Conservation (phyloP, 2,113 vertebrate species). For the Dunckerocampus dactyliophorus region DNA sequence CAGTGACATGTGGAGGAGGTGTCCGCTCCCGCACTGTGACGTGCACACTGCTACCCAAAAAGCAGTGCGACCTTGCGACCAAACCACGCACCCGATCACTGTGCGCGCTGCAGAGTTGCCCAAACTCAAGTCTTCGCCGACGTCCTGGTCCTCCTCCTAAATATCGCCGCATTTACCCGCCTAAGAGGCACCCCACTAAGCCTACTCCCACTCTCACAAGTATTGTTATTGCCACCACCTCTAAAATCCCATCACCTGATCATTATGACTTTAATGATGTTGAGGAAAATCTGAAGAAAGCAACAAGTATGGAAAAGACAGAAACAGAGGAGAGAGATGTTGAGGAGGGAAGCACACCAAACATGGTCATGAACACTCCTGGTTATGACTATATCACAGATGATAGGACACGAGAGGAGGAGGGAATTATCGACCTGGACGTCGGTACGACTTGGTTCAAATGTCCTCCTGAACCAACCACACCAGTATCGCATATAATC, state of each 20-base stretch:
- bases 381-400: slow-evolving; percentile 68
- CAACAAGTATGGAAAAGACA: slow-evolving; percentile 1
- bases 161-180: slow-evolving; percentile 30
- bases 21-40: slow-evolving; percentile 81
- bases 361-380: slow-evolving; percentile 43
- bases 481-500: slow-evolving; percentile 15
- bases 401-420: slow-evolving; percentile 42
- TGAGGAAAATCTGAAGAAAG: slow-evolving; percentile 19
- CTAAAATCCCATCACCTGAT: slow-evolving; percentile 33
- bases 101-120: slow-evolving; percentile 89
- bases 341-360: slow-evolving; percentile 66
- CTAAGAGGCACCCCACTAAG: slow-evolving; percentile 32
- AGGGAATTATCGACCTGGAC: slow-evolving; percentile 53
- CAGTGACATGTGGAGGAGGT: slow-evolving; percentile 88
- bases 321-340: slow-evolving; percentile 21
- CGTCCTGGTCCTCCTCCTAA: slow-evolving; percentile 48
- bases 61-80: slow-evolving; percentile 75
- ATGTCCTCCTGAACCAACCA: slow-evolving; percentile 29
- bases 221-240: slow-evolving; percentile 17
- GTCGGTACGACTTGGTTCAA: slow-evolving; percentile 28
- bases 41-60: slow-evolving; percentile 74
- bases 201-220: slow-evolving; percentile 17
- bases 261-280: slow-evolving; percentile 39
- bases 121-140: slow-evolving; percentile 55
- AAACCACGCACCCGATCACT: slow-evolving; percentile 86